Conservation (phyloP, 2,888 invertebrate genomes). For the Heteropelma amictum region DNA sequence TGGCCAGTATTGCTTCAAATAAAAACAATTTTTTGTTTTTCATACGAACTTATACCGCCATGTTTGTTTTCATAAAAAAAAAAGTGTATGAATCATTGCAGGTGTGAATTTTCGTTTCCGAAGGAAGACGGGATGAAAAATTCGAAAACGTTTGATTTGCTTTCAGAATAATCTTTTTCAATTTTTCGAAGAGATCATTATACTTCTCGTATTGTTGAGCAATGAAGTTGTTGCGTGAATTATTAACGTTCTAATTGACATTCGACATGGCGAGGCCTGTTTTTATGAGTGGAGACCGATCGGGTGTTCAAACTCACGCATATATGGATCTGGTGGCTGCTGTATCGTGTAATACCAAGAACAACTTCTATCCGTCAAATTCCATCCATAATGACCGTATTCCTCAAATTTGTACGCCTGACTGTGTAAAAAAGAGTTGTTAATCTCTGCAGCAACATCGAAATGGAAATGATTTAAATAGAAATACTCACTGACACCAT, state of each 20-base stretch:
- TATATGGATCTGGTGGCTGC: conserved; percentile 70
- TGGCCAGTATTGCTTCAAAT: conserved; percentile 69
- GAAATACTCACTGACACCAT: conserved; percentile 69
- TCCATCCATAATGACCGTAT: conserved; percentile 76
- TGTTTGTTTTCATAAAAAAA: too few relatives aligned
- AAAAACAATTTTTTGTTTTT: conserved; percentile 26
- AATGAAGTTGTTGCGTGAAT: too few relatives aligned
- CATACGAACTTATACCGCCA: too few relatives aligned
- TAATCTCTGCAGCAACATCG: background rate
- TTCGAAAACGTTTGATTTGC: too few relatives aligned
- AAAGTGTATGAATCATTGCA: too few relatives aligned
- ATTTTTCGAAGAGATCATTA: too few relatives aligned
- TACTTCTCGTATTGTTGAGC: too few relatives aligned
- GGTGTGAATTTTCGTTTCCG: too few relatives aligned
- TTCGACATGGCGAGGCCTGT: background rate
- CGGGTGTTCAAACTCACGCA: conserved; percentile 71
- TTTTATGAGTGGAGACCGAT: background rate
- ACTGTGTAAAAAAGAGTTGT: conserved; percentile 58
- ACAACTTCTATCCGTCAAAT: conserved; percentile 68
- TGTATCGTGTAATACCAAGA: conserved; percentile 65
- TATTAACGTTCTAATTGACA: too few relatives aligned
- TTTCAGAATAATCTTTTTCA: too few relatives aligned
- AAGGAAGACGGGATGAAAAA: too few relatives aligned
- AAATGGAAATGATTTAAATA: background rate
- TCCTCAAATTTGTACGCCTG: conserved; percentile 71